Conservation (phyloP, 2,888 invertebrate genomes). For the Gerris lacustris region DNA sequence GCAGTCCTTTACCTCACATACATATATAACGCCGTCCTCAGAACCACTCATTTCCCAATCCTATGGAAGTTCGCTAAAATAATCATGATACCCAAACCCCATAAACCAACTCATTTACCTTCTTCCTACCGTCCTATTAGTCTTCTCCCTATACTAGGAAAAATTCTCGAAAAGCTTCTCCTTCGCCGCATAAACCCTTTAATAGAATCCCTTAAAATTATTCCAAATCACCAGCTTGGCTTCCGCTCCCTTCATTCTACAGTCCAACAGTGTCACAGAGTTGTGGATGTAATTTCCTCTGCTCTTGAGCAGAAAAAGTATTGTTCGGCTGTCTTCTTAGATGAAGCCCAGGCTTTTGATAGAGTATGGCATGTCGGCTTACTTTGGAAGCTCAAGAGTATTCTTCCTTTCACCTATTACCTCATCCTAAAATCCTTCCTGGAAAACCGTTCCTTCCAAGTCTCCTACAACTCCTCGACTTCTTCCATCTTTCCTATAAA, state of each 20-base stretch:
- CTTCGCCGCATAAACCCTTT: slow-evolving; percentile 16
- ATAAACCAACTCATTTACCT: slow-evolving; percentile 17
- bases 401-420: slow-evolving; percentile 16
- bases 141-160: slow-evolving; percentile 15
- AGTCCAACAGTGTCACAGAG: slow-evolving; percentile 22
- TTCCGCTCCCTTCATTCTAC: slow-evolving; percentile 23
- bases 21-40: slow-evolving; percentile 29
- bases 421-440: slow-evolving; percentile 17
- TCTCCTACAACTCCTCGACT: slow-evolving; percentile 2
- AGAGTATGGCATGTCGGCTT: slow-evolving; percentile 19
- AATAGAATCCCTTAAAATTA: slow-evolving; percentile 16
- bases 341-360: slow-evolving; percentile 26
- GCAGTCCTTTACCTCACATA: slow-evolving; percentile 27
- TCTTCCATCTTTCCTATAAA: slow-evolving; percentile 6
- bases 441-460: slow-evolving; percentile 6
- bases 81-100: slow-evolving; percentile 20
- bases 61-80: slow-evolving; percentile 29
- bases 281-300: slow-evolving; percentile 15
- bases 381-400: slow-evolving; percentile 12
- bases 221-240: slow-evolving; percentile 24
- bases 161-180: slow-evolving; percentile 19
- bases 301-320: slow-evolving; percentile 21
- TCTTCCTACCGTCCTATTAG: slow-evolving; percentile 21
- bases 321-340: slow-evolving; percentile 19
- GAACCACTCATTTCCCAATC: slow-evolving; percentile 28